These are phyloP conservation scores for Hypercompe scribonia DNA, from an alignment of 2,888 invertebrate species.

Conservation along the genomic window DNA sequence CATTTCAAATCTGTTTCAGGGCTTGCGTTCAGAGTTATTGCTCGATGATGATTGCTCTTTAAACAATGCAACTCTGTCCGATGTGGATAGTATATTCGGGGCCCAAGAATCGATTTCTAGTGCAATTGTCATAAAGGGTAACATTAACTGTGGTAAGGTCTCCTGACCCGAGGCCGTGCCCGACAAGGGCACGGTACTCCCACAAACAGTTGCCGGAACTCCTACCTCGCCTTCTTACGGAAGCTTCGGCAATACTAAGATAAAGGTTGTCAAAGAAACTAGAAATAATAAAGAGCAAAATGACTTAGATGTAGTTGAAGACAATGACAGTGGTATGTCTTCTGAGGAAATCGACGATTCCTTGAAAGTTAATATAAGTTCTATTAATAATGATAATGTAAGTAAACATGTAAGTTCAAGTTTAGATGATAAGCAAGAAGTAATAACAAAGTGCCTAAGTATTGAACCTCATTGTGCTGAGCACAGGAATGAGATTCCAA, in stretches of 20 bases:
- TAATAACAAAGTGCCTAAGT: constrained; percentile 82
- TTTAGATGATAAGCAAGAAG: constrained; percentile 62
- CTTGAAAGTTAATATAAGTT: constrained; percentile 65
- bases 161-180: constrained; percentile 85
- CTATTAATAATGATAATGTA: constrained; percentile 61
- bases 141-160: constrained; percentile 62
- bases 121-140: constrained; percentile 76
- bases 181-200: constrained; percentile 70
- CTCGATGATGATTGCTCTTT: constrained; percentile 77
- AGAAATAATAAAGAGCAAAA: constrained; percentile 51
- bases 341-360: constrained; percentile 82
- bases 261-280: constrained; percentile 56
- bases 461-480: constrained; percentile 71
- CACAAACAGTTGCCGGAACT: constrained; percentile 53
- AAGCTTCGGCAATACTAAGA: constrained; percentile 74
- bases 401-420: constrained; percentile 60
- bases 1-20: constrained; percentile 62
- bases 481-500: constrained; percentile 82
- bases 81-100: constrained; percentile 73
- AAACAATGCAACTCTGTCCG: constrained; percentile 70
- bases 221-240: constrained; percentile 69
- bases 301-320: constrained; percentile 42
- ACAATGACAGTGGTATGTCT: constrained; percentile 80
- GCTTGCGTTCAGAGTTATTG: constrained; percentile 75
- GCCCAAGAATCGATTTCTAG: constrained; percentile 71